These are phyloP conservation scores for Phaonia tiefii DNA, from an alignment of 2,888 invertebrate species.

Conservation along the genomic window DNA sequence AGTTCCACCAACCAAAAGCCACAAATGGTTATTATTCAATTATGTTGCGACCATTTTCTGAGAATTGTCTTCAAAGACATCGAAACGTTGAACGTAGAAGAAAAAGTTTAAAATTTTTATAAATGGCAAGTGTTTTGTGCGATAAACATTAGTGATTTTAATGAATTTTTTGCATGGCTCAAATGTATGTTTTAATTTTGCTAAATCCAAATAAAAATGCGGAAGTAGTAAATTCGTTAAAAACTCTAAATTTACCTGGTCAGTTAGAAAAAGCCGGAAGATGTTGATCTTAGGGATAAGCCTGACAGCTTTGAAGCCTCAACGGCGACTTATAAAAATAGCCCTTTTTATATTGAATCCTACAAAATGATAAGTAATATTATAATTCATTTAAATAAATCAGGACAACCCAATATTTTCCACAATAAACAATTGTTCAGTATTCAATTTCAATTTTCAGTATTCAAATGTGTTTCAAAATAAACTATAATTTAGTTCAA, in stretches of 20 bases:
- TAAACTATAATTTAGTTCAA: no score
- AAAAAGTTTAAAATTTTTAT: background rate
- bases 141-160: background rate
- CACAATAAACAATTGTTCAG: no score
- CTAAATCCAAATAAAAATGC: background rate
- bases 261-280: background rate
- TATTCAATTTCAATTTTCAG: no score
- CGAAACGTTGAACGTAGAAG: background rate
- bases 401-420: no score
- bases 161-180: background rate
- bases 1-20: background rate
- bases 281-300: background rate
- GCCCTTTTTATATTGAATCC: background rate
- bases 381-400: no score
- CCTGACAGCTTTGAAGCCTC: background rate
- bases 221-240: background rate
- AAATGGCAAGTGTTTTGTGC: background rate
- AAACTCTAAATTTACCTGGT: no score
- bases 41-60: constrained; percentile 18
- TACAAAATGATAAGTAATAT: no score
- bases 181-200: background rate
- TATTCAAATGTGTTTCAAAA: no score
- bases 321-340: background rate
- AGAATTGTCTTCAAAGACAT: background rate
- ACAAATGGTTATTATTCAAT: background rate